Evolutionary conservation across 2,888 invertebrate species (phyloP), one percentile per base, ranked within the genome.

Genomic region (Andrena bucephala): DNA sequence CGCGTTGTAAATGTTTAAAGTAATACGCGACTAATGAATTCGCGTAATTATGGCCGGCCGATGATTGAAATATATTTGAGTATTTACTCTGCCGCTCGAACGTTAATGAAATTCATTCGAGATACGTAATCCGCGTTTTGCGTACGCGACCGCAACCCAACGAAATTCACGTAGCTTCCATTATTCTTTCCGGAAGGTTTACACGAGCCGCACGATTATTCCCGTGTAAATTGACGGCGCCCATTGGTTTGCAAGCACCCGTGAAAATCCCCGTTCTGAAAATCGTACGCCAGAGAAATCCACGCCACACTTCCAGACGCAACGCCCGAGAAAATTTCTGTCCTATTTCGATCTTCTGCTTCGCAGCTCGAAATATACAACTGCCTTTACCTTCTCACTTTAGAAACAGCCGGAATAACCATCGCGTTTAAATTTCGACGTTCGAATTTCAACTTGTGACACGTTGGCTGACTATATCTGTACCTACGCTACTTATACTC

Each of bases 21-120:
- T 77, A 80, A 77, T 70, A 65, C 69, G 54, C 65, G 63, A 42
- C 63, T 76, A 79, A 79, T 77, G 70, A 79, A 70, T 80, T 77
- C 42, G 31, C 70, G 79, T 70, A 70, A 80, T 80, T 80, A 76
- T 68, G 67, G 77, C n/a, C 27, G 31, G 79, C n/a, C 54, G 27
- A 50, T 79, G 77, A 77, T 77, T 66, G 77, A 66, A 77, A 80
- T 77, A 77, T 77, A 77, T 80, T 80, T 66, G 29, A 69, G 42
- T 77, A 77, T 80, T 80, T 80, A 66, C 79, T 36, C 60, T 13
- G 60, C 36, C 42, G 77, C 52, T 66, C 50, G 29, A 76, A 66
- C 77, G 77, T 77, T 77, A 77, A 80, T 80, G 79, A 80, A 77
- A 80, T 80, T 80, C 70, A 80, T 77, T 80, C 52, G 52, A 66